Evolutionary conservation across 2,797 vertebrate genomes (phyloP), one percentile per base, ranked within the genome.

Genomic region (Amniataba percoides): DNA sequence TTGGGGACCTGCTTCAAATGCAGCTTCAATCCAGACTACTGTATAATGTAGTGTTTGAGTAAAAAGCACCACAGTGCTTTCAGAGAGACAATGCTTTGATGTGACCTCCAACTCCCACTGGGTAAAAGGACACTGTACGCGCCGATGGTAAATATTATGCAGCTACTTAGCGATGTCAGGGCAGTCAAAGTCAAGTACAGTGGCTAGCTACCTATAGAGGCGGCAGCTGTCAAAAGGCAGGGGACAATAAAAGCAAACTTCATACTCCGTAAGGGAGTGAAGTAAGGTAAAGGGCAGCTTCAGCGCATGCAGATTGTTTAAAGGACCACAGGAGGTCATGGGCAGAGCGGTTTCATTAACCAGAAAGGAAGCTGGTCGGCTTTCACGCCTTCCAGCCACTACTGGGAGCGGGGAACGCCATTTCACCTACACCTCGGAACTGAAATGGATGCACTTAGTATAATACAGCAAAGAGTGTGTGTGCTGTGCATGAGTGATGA

Each of bases 361-460:
- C 71, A 64, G 56, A 84, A 39, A 79, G 70, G 61, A 75, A 15
- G 46, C 11, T 2, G 49, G 59, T 67, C 53, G 43, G 34, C 55
- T 71, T 65, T 55, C 3, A 16, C 10, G 8, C 48, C 42, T 74
- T 72, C 82, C 72, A 74, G 68, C 42, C 61, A 1, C 59, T 9
- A 53, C 56, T 74, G 74, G 78, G 82, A 46, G 55, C 49, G n/a
- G 49, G 5, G 25, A 80, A 72, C 27, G 7, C 36, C 15, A 60
- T 82, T 84, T 80, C 66, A 77, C 64, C 76, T 51, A 0, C 59
- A 40, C 59, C 40, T 13, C 34, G 34, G 34, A 0, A n/a, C 46
- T 13, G 67, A 64, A 82, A 85, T 48, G 62, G 77, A 82, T 78
- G 88, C 83, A 87, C 86, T 90, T 89, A 88, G 81, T 71, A 40